These are phyloP conservation scores for Typhlichthys eigenmanni DNA, from an alignment of 2,797 vertebrate genomes.

Conservation along the genomic window DNA sequence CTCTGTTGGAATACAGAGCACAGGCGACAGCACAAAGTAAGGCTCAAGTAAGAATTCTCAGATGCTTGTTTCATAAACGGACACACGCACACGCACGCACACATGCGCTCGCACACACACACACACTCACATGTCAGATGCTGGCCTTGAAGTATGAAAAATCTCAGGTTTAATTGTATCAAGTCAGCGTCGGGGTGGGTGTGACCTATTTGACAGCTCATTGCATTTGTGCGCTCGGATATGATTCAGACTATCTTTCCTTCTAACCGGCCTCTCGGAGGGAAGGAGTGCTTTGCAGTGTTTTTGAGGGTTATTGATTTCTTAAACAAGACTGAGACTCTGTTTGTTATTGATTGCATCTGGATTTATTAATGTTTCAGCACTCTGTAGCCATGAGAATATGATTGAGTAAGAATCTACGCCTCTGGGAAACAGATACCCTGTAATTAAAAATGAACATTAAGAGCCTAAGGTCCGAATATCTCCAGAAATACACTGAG, in stretches of 20 bases:
- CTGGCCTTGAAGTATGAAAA: slow-evolving; percentile 9
- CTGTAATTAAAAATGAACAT: slow-evolving; percentile 1
- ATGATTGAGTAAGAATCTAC: neutral
- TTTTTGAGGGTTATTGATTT: slow-evolving; percentile 13
- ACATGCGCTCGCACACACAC: neutral
- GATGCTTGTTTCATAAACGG: neutral
- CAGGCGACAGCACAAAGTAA: slow-evolving; percentile 54
- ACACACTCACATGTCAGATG: neutral
- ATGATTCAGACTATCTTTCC: neutral
- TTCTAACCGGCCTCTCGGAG: too few relatives aligned
- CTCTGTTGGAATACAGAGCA: slow-evolving; percentile 36
- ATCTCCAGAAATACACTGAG: neutral
- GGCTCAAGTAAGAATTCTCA: slow-evolving; percentile 54
- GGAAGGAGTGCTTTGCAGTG: neutral
- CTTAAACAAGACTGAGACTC: slow-evolving; percentile 8
- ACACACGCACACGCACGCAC: slow-evolving; percentile 7
- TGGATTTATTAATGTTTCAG: neutral
- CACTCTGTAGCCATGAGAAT: neutral
- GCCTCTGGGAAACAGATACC: neutral
- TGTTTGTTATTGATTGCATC: slow-evolving; percentile 12
- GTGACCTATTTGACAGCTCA: slow-evolving; percentile 8
- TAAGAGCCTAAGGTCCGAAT: neutral
- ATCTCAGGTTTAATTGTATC: slow-evolving; percentile 21
- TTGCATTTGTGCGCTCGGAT: slow-evolving; percentile 8
- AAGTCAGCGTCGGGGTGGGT: slow-evolving; percentile 6